Percentiles rank a stretch among this genome's conserved stretches.
phyloP scores from a whole-genome alignment of 2,797 vertebrate genomes.

The Ceryle rudis region DNA sequence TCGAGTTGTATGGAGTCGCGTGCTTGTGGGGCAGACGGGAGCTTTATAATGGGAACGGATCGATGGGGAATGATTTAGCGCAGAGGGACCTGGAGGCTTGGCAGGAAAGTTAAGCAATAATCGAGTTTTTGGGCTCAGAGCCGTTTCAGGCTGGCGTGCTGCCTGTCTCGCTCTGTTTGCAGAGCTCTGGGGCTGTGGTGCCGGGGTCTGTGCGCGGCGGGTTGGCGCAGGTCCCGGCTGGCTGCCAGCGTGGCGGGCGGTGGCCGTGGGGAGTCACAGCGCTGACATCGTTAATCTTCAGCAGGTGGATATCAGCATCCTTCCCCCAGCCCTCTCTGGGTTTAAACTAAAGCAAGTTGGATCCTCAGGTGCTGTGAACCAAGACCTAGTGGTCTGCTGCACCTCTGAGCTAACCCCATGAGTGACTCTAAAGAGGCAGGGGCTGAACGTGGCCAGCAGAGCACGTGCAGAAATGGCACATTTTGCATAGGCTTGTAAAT shows the following conservation, averaged over 20 bases:
- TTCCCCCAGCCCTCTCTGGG: not conserved
- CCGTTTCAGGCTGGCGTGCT: conserved; percentile 32
- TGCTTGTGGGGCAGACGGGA: conserved; percentile 61
- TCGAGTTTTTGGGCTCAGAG: conserved; percentile 58
- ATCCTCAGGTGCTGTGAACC: not conserved
- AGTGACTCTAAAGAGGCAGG: not conserved
- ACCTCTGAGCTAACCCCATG: not conserved
- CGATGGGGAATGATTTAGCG: conserved; percentile 86
- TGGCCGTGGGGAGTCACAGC: rapidly evolving
- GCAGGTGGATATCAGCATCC: not conserved
- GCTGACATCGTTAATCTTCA: rapidly evolving
- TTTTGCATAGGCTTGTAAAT: not conserved
- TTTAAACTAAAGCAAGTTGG: not conserved
- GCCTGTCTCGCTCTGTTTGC: conserved; percentile 2
- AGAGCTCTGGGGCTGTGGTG: not conserved
- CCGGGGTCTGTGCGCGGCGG: rapidly evolving
- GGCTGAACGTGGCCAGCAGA: not conserved
- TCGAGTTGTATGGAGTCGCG: conserved; percentile 49
- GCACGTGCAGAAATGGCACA: not conserved
- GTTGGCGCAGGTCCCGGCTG: not conserved
- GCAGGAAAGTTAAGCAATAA: conserved; percentile 78
- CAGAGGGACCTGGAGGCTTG: conserved; percentile 68
- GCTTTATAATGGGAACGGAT: conserved; percentile 83
- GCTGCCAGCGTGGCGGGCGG: rapidly evolving
- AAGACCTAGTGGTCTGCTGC: not conserved